Base-by-base conservation (phyloP, 2,113 vertebrate genomes). In the Emydura subglobosa region DNA sequence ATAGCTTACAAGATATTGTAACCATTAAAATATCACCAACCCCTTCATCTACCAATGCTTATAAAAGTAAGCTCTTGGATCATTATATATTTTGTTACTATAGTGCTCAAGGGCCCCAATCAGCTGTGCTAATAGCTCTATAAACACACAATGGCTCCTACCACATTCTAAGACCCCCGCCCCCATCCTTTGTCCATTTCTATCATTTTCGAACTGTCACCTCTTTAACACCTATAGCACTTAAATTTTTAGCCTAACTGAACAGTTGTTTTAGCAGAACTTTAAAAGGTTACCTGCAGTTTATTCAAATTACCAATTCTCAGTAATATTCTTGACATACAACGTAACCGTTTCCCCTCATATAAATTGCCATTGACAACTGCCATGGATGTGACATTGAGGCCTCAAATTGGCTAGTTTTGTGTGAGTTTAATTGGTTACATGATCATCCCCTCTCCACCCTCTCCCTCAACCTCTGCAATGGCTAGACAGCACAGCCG, bases 141-240 rank as follows among this genome's bases (percentile, higher is more conserved):
- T 39, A 86, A 91, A 76, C 44, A 95, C 76, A 97, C 81, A n/a
- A 44, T 4, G 39, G 22, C 59, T 90, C 94, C 90, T 94, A 82
- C 92, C 55, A 65, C 76, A 68, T 68, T 79, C 76, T 44, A 91
- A 92, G 61, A 91, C 2, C 65, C 79, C 3, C 72, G 16, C 2
- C 65, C 79, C 3, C 79, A 34, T 65, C 59, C 82, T 27, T 87
- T 54, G 12, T 53, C 85, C 83, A 78, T 13, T 90, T 79, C 31
- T 7, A 16, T 29, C 21, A 47, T 31, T 76, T 29, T 83, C 57
- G 81, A 93, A 86, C 21, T 42, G 10, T 24, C 42, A 0, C 79
- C 90, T 76, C 50, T 49, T 29, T 44, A 29, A 54, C 16, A 85
- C 83, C 74, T 31, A 78, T 29, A 29, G 47, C 6, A 47, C 57